A percentile compares a stretch with the other conserved stretches of the same genome.
Evolutionary conservation across 2,888 invertebrate species (phyloP).

Genomic region (Cepaea hortensis): DNA sequence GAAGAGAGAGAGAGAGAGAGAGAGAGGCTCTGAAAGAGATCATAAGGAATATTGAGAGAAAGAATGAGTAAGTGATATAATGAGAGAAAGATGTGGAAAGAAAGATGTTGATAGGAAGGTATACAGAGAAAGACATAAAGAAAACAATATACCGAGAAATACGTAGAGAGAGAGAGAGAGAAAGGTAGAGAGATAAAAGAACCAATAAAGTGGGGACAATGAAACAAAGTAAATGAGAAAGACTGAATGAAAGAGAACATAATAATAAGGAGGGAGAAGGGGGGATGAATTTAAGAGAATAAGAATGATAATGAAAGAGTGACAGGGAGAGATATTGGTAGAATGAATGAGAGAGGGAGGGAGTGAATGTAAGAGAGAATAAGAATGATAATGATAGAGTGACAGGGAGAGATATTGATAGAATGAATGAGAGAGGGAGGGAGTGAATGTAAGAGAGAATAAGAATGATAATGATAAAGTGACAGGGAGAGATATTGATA

Average conservation of each 20-base stretch:
- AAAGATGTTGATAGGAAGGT: neutral
- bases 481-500: too few species aligned
- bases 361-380: neutral
- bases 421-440: too few species aligned
- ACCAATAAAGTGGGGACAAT: neutral
- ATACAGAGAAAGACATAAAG: conserved; percentile 34
- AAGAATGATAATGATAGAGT: neutral
- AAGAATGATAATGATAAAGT: too few species aligned
- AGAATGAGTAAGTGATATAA: conserved; percentile 31
- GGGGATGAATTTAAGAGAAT: neutral
- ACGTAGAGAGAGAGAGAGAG: conserved; percentile 34
- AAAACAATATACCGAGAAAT: conserved; percentile 20
- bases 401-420: neutral
- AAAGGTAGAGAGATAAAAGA: conserved; percentile 34
- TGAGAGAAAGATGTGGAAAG: conserved; percentile 23
- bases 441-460: too few species aligned
- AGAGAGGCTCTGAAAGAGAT: conserved; percentile 28
- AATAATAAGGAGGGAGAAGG: conserved; percentile 26
- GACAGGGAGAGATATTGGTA: neutral
- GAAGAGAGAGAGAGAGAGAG: conserved; percentile 34
- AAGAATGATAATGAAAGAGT: neutral
- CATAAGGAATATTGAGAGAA: conserved; percentile 37
- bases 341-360: too few species aligned
- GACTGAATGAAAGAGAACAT: conserved; percentile 25
- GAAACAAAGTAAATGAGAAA: conserved; percentile 31